phyloP scores from a whole-genome alignment of 2,888 invertebrate species.

The Onchidella celtica region DNA sequence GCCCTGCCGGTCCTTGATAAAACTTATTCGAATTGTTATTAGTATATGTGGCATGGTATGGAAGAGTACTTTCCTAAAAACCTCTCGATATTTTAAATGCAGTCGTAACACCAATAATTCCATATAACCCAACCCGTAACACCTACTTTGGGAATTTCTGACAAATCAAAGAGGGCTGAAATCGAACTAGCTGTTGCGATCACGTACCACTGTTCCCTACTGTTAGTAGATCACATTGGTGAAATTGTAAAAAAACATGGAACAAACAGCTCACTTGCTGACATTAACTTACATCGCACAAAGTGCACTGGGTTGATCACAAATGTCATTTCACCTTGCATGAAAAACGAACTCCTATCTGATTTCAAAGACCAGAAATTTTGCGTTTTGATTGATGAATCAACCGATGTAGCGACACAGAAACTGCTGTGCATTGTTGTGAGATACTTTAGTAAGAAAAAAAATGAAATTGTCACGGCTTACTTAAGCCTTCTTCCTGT shows the following conservation, averaged over 20 bases:
- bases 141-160: too few relatives aligned
- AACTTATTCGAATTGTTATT: too few relatives aligned
- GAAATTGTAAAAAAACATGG: background rate
- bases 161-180: background rate
- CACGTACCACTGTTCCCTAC: background rate
- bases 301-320: background rate
- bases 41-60: too few relatives aligned
- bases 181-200: background rate
- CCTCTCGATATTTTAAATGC: too few relatives aligned
- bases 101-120: too few relatives aligned
- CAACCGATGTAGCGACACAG: background rate
- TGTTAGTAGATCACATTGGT: background rate
- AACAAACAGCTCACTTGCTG: background rate
- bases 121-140: too few relatives aligned
- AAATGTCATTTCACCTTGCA: background rate
- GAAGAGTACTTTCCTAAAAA: too few relatives aligned
- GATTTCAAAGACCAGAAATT: background rate
- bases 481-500: constrained; percentile 11
- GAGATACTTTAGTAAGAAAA: background rate
- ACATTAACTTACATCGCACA: background rate
- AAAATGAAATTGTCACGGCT: background rate
- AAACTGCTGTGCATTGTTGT: background rate
- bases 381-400: background rate
- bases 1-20: too few relatives aligned
- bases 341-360: background rate